Percentiles rank a stretch among this genome's conserved stretches.
These are phyloP conservation scores for Dyspetes luteomarginatus DNA, from an alignment of 2,888 invertebrate genomes.

Conservation along the genomic window DNA sequence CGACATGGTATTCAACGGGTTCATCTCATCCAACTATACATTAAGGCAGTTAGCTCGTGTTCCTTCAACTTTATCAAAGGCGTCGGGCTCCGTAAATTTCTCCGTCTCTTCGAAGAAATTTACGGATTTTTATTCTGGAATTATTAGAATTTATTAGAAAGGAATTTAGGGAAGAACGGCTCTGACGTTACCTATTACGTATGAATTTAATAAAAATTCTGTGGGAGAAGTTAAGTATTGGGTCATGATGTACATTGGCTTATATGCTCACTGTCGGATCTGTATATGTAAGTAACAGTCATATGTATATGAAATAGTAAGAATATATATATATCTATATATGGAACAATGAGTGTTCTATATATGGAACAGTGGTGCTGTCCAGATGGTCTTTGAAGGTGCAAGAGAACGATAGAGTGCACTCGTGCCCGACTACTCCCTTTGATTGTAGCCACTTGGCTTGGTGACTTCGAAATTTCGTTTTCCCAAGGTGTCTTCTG, in stretches of 20 bases:
- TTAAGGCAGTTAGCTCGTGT: neutral
- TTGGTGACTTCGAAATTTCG: conserved; percentile 59
- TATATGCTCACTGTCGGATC: no score
- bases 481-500: conserved; percentile 42
- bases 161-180: neutral
- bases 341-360: neutral
- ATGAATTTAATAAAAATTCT: conserved; percentile 54
- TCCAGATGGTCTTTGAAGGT: conserved; percentile 45
- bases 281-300: no score
- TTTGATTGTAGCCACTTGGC: conserved; percentile 64
- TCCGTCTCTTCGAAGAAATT: neutral
- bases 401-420: conserved; percentile 60
- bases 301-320: no score
- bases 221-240: conserved; percentile 44
- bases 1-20: no score
- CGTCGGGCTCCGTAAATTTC: neutral
- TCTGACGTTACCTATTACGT: conserved; percentile 14
- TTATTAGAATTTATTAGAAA: no score
- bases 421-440: conserved; percentile 55
- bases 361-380: conserved; percentile 4
- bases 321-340: conserved; percentile 8
- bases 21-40: neutral
- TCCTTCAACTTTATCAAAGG: neutral
- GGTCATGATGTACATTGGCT: neutral
- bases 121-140: no score